Evolutionary conservation across 1,140 invertebrate species (phyloP), one percentile per base, ranked within the genome.

Genomic region (Drosophila watanabei): DNA sequence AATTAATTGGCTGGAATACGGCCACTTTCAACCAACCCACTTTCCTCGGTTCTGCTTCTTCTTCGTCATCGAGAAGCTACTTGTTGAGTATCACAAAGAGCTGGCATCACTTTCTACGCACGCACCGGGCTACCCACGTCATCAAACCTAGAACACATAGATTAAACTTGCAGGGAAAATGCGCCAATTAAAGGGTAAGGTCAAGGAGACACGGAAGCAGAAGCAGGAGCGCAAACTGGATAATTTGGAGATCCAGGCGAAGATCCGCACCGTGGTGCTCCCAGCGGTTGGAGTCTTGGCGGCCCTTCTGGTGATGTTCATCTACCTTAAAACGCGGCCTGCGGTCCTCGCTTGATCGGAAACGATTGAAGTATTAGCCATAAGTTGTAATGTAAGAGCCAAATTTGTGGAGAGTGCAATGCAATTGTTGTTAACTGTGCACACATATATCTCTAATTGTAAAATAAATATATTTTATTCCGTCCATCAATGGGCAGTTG

Each of bases 151-250:
- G 49, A 51, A 51, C 24, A 28, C 45, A 13, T 10, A 52, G 16
- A 16, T 18, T 52, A 24, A 68, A 51, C 57, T 16, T n/a, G 33
- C 24, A 28, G 9, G 16, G 79, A 82, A 69, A 57, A 93, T 93
- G 92, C 91, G 92, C 18, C 92, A 93, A 66, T 48, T 93, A 6
- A 92, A 92, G 37, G 92, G 92, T 10, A 93, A 92, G 35, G 92
- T 93, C 11, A 93, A 93, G 63, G 92, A 93, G 56, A 92, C 91
- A 13, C 83, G 92, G 8, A 93, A 93, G 58, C 91, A 93, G 57
- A 84, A 85, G 24, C 91, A 93, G 69, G 92, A 93, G 68, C 91
- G 92, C n/a, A 92, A 92, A 63, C 48, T 92, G 65, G 92, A 93
- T 46, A 93, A 93, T 35, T 33, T 80, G 16, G 71, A 81, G 30